Evolutionary conservation across 2,888 invertebrate species (phyloP).

Genomic region (Pristionchus maxplancki): DNA sequence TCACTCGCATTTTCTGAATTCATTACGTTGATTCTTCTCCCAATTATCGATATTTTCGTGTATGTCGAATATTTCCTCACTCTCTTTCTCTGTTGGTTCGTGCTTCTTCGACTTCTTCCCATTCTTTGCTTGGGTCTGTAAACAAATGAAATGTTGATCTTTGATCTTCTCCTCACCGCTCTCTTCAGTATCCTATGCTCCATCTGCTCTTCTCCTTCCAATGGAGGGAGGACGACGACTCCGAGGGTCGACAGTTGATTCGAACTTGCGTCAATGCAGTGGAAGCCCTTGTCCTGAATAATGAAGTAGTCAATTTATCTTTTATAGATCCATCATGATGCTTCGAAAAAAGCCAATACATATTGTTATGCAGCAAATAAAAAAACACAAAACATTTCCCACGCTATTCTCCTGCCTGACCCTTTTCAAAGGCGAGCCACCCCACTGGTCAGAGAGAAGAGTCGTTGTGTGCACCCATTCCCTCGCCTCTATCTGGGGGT

Average conservation of each 20-base stretch:
- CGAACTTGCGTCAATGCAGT: neutral
- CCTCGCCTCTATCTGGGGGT: constrained; percentile 51
- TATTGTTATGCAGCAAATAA: too few relatives aligned
- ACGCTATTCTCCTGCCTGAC: too few relatives aligned
- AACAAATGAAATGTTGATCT: neutral
- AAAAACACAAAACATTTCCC: too few relatives aligned
- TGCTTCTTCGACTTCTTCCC: too few relatives aligned
- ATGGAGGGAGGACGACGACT: neutral
- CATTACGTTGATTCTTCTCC: neutral
- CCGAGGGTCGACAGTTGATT: neutral
- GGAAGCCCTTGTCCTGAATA: neutral
- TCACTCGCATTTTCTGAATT: neutral
- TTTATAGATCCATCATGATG: too few relatives aligned
- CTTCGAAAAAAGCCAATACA: too few relatives aligned
- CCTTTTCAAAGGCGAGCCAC: too few relatives aligned
- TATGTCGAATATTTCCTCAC: neutral
- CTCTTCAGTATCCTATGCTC: neutral
- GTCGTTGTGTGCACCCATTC: neutral
- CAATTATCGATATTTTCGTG: too few relatives aligned
- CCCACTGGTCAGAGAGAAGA: too few relatives aligned
- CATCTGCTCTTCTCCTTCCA: neutral
- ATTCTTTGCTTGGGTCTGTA: neutral
- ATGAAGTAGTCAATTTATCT: too few relatives aligned
- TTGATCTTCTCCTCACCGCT: neutral
- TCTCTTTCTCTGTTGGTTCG: too few relatives aligned